These are phyloP conservation scores for Urocyon cinereoargenteus DNA, from an alignment of 2,797 vertebrate species.

Conservation along the genomic window DNA sequence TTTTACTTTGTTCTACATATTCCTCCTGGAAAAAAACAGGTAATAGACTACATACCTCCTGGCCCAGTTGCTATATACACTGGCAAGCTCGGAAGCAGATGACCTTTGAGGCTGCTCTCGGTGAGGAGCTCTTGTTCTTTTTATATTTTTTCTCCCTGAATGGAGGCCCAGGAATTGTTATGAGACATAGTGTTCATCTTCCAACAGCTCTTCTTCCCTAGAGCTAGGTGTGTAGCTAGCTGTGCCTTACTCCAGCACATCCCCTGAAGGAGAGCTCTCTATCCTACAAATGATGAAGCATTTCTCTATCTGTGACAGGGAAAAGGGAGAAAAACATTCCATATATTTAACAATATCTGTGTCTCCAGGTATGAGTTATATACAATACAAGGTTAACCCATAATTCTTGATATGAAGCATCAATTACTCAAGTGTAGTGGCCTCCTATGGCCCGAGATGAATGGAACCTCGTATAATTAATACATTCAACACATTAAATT, in stretches of 20 bases:
- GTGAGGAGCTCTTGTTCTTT: background rate
- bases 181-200: background rate
- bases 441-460: background rate
- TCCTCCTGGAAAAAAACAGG: background rate
- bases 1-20: background rate
- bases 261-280: background rate
- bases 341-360: background rate
- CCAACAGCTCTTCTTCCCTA: background rate
- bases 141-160: background rate
- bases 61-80: background rate
- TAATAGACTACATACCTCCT: background rate
- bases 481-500: background rate
- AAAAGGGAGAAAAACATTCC: background rate
- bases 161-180: background rate
- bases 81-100: background rate
- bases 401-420: background rate
- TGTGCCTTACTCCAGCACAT: background rate
- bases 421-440: background rate
- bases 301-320: background rate
- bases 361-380: background rate
- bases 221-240: background rate
- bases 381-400: background rate
- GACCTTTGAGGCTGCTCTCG: background rate
- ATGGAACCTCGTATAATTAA: background rate
- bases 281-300: background rate